These are phyloP conservation scores for Chelon auratus DNA, from an alignment of 2,797 vertebrate species.

Conservation along the genomic window DNA sequence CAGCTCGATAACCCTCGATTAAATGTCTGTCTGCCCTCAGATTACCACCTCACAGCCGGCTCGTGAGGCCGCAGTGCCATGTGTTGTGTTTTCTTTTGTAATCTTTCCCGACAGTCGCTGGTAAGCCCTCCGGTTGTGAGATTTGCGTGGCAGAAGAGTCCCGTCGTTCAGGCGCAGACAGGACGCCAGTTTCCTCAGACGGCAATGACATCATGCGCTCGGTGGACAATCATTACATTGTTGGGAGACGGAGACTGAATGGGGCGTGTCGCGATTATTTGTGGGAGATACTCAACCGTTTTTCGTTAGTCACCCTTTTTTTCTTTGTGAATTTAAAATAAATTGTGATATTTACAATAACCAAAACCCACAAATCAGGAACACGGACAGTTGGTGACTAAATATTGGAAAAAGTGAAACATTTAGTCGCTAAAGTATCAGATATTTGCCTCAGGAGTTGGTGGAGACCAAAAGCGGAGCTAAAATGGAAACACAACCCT, in stretches of 20 bases:
- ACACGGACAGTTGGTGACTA: no score
- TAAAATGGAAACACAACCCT: no score
- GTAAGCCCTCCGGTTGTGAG: constrained; percentile 22
- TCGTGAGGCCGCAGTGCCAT: constrained; percentile 20
- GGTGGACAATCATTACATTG: constrained; percentile 44
- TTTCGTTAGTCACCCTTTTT: constrained; percentile 33
- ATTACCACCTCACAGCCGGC: constrained; percentile 21
- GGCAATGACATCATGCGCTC: constrained; percentile 61
- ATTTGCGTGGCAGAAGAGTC: constrained; percentile 35
- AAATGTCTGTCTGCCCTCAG: constrained; percentile 38
- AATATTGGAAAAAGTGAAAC: no score
- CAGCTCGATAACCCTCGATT: constrained; percentile 46
- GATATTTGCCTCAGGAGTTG: no score
- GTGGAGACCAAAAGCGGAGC: no score
- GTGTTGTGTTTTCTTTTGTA: constrained; percentile 31
- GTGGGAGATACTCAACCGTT: constrained; percentile 39
- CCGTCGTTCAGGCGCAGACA: not conserved
- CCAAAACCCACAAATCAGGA: no score
- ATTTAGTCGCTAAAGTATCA: no score
- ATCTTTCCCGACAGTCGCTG: constrained; percentile 24
- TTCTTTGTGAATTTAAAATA: no score
- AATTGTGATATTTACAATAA: no score
- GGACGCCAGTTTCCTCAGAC: constrained; percentile 41
- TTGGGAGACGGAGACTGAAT: constrained; percentile 16
- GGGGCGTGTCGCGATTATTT: constrained; percentile 8